Evolutionary conservation across 2,113 vertebrate genomes (phyloP), one percentile per base, ranked within the genome.

Genomic region (Scytalopus superciliaris): DNA sequence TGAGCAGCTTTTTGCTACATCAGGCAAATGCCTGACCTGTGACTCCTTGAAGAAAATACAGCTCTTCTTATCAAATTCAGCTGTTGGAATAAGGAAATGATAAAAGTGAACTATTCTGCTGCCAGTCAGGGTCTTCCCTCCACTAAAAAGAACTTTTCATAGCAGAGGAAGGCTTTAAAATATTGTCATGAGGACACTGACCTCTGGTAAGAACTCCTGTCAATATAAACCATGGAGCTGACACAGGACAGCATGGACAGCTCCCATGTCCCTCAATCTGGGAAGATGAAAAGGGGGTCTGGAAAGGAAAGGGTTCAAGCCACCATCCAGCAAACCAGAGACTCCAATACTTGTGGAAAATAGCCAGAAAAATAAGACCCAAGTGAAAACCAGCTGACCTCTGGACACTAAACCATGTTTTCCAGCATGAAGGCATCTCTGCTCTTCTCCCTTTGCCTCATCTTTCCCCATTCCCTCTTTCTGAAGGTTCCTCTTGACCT

Each of bases 211-310:
- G 28, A 44, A 12, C 19, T 69, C 18, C 23, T 47, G 3, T 45
- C 9, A 27, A 16, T 22, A 14, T 7, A 68, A 77, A 14, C 10
- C 4, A 4, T 22, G 27, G 50, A 55, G 28, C 0, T 53, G 63
- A 7, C 27, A 37, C 42, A 47, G 31, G 7, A 52, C 19, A 60
- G 7, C 9, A 10, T 27, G 19, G 14, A 18, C 68, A 80, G 49
- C 25, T 57, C 31, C 39, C 19, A 14, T 10, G 31, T 50, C 13
- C 25, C 14, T 37, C 3, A 1, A 0, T 4, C 17, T 25, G 33
- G 14, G 27, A 39, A 87, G 27, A 35, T 6, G 23, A 60, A 93
- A 73, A 55, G 0, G 3, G 22, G 33, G 11, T 6, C 25, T 50
- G 53, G 49, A 72, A 14, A 60, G 10, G 19, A 77, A 76, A 40